A percentile compares a stretch with the other conserved stretches of the same genome.
phyloP scores from a whole-genome alignment of 2,113 vertebrate genomes.

The Colius striatus region DNA sequence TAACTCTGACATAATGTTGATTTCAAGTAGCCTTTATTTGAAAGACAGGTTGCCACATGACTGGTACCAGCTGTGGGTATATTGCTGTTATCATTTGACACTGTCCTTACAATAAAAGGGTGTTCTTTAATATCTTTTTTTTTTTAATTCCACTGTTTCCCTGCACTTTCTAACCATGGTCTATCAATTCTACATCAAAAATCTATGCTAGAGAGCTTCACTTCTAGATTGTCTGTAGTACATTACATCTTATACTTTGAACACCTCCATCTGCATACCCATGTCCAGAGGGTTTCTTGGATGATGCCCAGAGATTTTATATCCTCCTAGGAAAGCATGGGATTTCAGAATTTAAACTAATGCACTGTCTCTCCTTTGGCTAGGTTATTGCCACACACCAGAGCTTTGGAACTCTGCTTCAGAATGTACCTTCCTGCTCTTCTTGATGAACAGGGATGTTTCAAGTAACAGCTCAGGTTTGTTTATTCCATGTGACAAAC shows the following conservation, averaged over 20 bases:
- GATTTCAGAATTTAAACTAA: not conserved
- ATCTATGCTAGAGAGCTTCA: not conserved
- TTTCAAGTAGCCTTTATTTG: not conserved
- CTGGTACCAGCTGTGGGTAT: not conserved
- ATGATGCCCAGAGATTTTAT: not conserved
- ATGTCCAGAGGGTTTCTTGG: not conserved
- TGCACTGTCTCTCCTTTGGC: not conserved
- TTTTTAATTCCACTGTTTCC: not conserved
- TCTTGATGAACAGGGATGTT: not conserved
- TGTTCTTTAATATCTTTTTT: too few relatives aligned
- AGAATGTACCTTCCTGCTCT: not conserved
- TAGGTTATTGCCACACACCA: not conserved
- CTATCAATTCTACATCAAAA: not conserved
- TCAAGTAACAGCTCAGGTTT: not conserved
- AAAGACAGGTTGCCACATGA: not conserved
- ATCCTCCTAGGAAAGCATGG: not conserved
- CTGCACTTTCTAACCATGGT: not conserved
- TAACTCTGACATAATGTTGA: not conserved
- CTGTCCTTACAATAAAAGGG: not conserved
- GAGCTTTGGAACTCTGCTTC: not conserved
- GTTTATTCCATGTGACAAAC: not conserved
- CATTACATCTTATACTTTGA: not conserved
- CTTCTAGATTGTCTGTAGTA: not conserved
- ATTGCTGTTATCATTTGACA: not conserved
- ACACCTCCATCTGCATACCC: not conserved